Conservation (phyloP, 35 echinoderm and acorn worm genomes). For the Strongylocentrotus purpuratus region DNA sequence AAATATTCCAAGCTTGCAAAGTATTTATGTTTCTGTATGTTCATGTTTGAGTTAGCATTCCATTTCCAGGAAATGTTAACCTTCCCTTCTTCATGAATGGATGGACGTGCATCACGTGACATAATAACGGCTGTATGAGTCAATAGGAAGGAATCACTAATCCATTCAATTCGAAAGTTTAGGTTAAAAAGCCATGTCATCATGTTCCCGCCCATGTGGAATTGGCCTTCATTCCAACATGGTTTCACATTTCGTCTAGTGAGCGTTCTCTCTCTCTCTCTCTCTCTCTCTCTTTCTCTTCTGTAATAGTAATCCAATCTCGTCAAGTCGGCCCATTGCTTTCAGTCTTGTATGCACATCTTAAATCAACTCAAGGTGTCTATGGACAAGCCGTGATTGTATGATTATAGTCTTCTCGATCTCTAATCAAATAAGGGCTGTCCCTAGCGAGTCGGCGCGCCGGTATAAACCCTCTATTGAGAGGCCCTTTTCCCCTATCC, state of each 20-base stretch:
- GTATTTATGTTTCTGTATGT: no score
- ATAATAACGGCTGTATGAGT: no score
- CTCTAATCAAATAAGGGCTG: background rate
- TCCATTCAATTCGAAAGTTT: no score
- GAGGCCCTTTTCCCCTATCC: background rate
- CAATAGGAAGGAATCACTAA: no score
- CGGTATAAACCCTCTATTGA: background rate
- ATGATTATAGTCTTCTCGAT: background rate
- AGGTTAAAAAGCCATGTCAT: background rate
- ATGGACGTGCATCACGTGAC: no score
- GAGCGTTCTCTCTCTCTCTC: no score
- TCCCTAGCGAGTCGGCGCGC: background rate
- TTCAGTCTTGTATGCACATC: background rate
- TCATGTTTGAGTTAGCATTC: no score
- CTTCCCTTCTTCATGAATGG: no score
- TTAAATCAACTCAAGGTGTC: slow-evolving; percentile 10
- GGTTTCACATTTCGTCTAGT: background rate
- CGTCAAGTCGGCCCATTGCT: background rate
- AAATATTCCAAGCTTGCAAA: no score
- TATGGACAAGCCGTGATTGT: background rate
- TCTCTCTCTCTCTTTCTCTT: background rate
- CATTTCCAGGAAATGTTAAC: no score
- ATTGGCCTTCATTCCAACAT: background rate
- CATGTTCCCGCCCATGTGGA: background rate
- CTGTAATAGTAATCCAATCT: background rate